Percentiles rank a stretch among this genome's conserved stretches.
phyloP scores from a whole-genome alignment of 2,113 vertebrate genomes.

The Poeciliopsis occidentalis region DNA sequence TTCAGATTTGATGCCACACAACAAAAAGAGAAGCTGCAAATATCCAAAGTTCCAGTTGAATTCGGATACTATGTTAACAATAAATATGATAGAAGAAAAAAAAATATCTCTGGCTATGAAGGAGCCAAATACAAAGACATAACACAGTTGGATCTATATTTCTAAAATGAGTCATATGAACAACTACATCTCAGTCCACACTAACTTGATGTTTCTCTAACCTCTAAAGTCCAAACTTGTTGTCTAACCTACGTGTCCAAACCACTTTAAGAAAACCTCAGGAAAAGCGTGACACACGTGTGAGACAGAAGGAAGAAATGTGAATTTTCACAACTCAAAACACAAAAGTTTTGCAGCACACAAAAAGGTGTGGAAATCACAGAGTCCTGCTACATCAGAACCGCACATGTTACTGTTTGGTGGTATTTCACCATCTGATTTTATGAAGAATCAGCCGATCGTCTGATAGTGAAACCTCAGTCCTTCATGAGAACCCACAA shows the following conservation, averaged over 20 bases:
- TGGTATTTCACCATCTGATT: no score
- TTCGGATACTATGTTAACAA: not conserved
- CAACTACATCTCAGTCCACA: slow-evolving; percentile 1
- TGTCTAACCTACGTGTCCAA: not conserved
- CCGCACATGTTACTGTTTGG: no score
- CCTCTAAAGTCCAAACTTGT: not conserved
- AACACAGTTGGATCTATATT: not conserved
- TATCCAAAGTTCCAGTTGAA: not conserved
- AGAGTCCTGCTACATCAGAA: no score
- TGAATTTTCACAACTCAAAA: slow-evolving; percentile 3
- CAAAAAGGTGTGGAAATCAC: no score
- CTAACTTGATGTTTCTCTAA: not conserved
- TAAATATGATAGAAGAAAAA: not conserved
- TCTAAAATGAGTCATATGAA: no score
- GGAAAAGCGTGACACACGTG: not conserved
- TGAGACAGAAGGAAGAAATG: slow-evolving; percentile 1
- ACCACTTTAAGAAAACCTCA: slow-evolving; percentile 24
- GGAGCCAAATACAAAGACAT: not conserved
- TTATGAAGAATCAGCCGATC: no score
- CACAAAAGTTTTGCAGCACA: no score
- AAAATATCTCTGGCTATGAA: not conserved
- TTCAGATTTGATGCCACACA: not conserved
- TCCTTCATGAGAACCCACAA: no score
- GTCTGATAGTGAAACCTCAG: no score
- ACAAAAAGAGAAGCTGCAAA: not conserved